Evolutionary conservation across 2,113 vertebrate genomes (phyloP), one percentile per base, ranked within the genome.

Genomic region (Phrynosoma blainvillii): DNA sequence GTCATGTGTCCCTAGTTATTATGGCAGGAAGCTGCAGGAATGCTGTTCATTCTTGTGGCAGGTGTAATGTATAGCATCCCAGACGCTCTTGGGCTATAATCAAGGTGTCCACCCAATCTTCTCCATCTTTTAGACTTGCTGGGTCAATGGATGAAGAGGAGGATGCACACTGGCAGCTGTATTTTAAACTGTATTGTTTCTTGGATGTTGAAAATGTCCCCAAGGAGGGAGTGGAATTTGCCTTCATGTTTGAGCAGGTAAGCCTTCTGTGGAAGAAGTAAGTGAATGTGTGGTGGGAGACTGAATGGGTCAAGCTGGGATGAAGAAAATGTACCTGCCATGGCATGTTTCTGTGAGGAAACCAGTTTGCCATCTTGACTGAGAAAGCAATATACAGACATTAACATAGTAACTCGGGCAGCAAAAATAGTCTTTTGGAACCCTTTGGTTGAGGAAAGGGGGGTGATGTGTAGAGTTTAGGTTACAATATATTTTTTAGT

Each of bases 191-290:
- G 52, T 98, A 99, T 93, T 99, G 98, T 90, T 99, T 99, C 94
- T 94, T 99, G 87, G 98, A 99, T 92, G 96, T 98, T 84, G 98
- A 98, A 95, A 98, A 98, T 80, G 98, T 99, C 96, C 97, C 98
- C 56, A 98, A 97, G 93, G 98, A 98, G 83, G 98, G 98, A 0
- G 97, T 99, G 84, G 98, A 99, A 92, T 99, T 98, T 96, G 98
- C 98, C 9, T 99, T 99, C 95, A 98, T 99, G 98, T 99, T 99
- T 95, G 98, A 99, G 91, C 98, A 99, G 97, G 98, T 98, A 88
- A 93, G 85, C 27, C 79, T 0, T 0, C 70, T 52, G 27, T 54
- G 47, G 40, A 32, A 81, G 68, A 81, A 0, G 54, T 2, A 40
- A 52, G 18, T 52, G 10, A 18, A 42, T 68, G 11, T 20, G n/a